A percentile compares a stretch with the other conserved stretches of the same genome.
phyloP scores from a whole-genome alignment of 64 coral and sea anemone species.

The Hydrozoanthus tunicans region DNA sequence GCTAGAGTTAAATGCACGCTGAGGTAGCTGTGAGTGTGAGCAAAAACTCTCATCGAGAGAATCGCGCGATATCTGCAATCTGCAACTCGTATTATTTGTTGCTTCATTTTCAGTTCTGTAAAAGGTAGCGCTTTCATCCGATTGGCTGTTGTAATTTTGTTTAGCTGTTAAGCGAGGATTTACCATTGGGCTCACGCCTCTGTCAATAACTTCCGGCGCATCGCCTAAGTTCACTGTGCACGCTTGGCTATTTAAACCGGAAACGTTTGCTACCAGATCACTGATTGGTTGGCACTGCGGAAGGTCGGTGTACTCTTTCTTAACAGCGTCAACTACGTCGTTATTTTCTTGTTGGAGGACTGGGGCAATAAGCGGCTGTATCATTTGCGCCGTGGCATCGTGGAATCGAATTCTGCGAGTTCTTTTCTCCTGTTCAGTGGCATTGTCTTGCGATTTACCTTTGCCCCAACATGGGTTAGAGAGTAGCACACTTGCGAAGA shows the following conservation, averaged over 20 bases:
- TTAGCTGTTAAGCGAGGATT: background rate
- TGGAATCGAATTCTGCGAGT: conserved; percentile 58
- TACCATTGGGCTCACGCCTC: conserved; percentile 58
- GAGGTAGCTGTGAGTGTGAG: background rate
- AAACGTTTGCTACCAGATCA: conserved; percentile 35
- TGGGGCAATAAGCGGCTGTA: conserved; percentile 44
- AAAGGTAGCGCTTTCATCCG: background rate
- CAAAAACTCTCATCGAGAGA: conserved; percentile 34
- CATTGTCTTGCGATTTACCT: conserved; percentile 40
- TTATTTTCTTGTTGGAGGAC: conserved; percentile 96
- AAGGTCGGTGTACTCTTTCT: conserved; percentile 73
- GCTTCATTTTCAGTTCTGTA: background rate
- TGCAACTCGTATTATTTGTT: background rate
- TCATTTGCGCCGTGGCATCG: conserved; percentile 49
- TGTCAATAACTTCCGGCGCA: conserved; percentile 64
- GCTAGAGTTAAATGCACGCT: background rate
- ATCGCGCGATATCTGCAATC: background rate
- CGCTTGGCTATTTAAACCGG: conserved; percentile 20
- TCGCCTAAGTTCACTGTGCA: conserved; percentile 31
- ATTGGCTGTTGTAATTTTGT: background rate
- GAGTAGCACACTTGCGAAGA: conserved; percentile 75
- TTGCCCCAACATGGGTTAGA: conserved; percentile 32
- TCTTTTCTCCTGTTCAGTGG: conserved; percentile 13
- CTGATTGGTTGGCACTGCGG: conserved; percentile 78
- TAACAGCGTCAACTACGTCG: conserved; percentile 88